Evolutionary conservation across 2,888 invertebrate genomes (phyloP).

Genomic region (Tigriopus californicus): DNA sequence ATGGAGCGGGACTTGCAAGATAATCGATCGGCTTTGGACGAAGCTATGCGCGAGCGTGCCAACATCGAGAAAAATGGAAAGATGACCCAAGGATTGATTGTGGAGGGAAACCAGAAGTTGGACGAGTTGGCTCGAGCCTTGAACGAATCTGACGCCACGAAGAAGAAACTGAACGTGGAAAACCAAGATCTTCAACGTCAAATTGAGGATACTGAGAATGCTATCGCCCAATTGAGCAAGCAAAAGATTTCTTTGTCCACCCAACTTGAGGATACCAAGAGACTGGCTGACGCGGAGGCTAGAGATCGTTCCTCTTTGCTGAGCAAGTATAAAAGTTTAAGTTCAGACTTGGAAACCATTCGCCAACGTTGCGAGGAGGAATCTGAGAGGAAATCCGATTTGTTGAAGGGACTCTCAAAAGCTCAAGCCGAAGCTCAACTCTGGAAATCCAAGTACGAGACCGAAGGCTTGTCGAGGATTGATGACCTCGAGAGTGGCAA

Average conservation of each 20-base stretch:
- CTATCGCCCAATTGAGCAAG: slow-evolving; percentile 26
- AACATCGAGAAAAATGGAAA: slow-evolving; percentile 66
- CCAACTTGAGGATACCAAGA: slow-evolving; percentile 64
- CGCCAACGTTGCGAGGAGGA: slow-evolving; percentile 97
- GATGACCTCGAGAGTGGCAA: slow-evolving; percentile 21
- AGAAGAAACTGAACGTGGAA: slow-evolving; percentile 31
- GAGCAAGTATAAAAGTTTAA: slow-evolving; percentile 34
- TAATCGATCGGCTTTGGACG: not conserved
- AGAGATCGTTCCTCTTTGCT: slow-evolving; percentile 30
- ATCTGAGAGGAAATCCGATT: slow-evolving; percentile 93
- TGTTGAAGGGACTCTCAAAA: slow-evolving; percentile 74
- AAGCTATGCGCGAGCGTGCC: not conserved
- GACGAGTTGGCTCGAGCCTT: slow-evolving; percentile 33
- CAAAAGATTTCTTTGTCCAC: slow-evolving; percentile 41
- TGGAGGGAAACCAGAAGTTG: slow-evolving; percentile 34
- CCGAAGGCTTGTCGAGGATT: slow-evolving; percentile 66
- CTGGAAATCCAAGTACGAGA: slow-evolving; percentile 97
- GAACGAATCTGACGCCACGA: slow-evolving; percentile 29
- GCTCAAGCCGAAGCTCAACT: slow-evolving; percentile 91
- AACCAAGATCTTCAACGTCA: slow-evolving; percentile 32
- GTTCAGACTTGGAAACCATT: slow-evolving; percentile 31
- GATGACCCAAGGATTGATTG: slow-evolving; percentile 84
- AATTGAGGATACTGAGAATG: slow-evolving; percentile 92
- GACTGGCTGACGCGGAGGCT: slow-evolving; percentile 56
- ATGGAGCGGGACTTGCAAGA: slow-evolving; percentile 30